A percentile compares a stretch with the other conserved stretches of the same genome.
These are phyloP conservation scores for Sebastes oblongus DNA, from an alignment of 2,797 vertebrate genomes.

Conservation along the genomic window DNA sequence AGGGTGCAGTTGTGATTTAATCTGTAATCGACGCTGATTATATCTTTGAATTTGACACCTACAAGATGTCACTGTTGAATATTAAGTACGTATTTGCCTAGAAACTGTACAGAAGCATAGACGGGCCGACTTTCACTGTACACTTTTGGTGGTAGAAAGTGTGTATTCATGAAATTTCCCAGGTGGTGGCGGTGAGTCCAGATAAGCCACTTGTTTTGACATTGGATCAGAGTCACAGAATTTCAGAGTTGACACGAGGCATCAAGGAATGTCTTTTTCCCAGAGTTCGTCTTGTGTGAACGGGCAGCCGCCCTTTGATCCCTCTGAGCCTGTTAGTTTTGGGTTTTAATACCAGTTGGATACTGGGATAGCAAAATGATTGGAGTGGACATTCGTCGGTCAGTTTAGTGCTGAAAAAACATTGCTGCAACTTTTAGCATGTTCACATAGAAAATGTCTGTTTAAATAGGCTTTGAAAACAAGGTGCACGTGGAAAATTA, in stretches of 20 bases:
- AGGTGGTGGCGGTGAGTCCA: neutral
- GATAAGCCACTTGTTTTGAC: constrained; percentile 60
- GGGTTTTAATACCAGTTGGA: constrained; percentile 52
- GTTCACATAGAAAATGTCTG: neutral
- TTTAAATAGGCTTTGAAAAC: neutral
- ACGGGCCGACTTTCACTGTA: neutral
- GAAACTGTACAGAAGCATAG: neutral
- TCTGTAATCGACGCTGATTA: neutral
- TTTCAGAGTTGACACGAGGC: constrained; percentile 52
- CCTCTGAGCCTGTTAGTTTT: constrained; percentile 64
- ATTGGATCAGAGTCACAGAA: constrained; percentile 8
- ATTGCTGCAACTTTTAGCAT: neutral
- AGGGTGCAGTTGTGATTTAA: neutral
- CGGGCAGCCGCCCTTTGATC: constrained; percentile 35
- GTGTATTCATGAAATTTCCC: constrained; percentile 19
- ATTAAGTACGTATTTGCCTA: neutral
- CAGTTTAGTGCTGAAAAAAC: neutral
- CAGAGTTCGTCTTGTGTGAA: constrained; percentile 47
- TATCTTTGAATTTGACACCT: neutral
- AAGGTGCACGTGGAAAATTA: neutral
- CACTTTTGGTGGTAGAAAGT: neutral
- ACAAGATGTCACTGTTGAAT: neutral
- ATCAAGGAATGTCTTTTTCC: constrained; percentile 51
- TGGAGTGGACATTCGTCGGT: neutral
- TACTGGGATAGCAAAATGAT: constrained; percentile 2